These are phyloP conservation scores for Parnassius apollo DNA, from an alignment of 2,888 invertebrate genomes.

Conservation along the genomic window DNA sequence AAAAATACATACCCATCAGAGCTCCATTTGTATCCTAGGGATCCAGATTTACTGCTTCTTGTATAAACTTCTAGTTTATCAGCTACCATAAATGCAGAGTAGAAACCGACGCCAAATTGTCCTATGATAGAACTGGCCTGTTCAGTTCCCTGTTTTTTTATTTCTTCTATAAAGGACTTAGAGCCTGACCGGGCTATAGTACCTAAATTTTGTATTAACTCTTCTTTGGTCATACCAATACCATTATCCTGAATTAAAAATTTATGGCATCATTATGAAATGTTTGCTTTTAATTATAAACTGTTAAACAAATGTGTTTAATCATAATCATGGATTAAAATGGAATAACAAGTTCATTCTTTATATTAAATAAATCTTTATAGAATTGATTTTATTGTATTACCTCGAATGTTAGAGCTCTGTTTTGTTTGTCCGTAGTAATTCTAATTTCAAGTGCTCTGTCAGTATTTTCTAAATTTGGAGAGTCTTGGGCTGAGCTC, in stretches of 20 bases:
- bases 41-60: constrained; percentile 83
- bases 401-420: constrained; percentile 93
- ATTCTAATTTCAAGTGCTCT: constrained; percentile 92
- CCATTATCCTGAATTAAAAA: constrained; percentile 87
- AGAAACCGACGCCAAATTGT: constrained; percentile 99
- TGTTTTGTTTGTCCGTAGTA: constrained; percentile 91
- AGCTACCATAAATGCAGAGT: constrained; percentile 98
- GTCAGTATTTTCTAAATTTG: constrained; percentile 80
- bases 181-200: constrained; percentile 98
- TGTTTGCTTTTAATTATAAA: too few relatives aligned
- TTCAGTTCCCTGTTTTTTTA: constrained; percentile 84
- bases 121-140: constrained; percentile 92
- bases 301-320: too few relatives aligned
- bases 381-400: constrained; percentile 12
- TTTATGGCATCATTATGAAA: neutral
- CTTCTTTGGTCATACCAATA: constrained; percentile 97
- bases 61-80: constrained; percentile 96
- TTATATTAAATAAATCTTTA: too few relatives aligned
- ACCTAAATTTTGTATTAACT: constrained; percentile 94
- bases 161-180: constrained; percentile 93
- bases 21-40: constrained; percentile 91
- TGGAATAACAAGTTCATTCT: too few relatives aligned
- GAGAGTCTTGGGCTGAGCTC: constrained; percentile 75
- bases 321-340: too few relatives aligned
- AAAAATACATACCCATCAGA: constrained; percentile 89